Evolutionary conservation across 2,113 vertebrate species (phyloP).

Genomic region (Oryctolagus cuniculus): DNA sequence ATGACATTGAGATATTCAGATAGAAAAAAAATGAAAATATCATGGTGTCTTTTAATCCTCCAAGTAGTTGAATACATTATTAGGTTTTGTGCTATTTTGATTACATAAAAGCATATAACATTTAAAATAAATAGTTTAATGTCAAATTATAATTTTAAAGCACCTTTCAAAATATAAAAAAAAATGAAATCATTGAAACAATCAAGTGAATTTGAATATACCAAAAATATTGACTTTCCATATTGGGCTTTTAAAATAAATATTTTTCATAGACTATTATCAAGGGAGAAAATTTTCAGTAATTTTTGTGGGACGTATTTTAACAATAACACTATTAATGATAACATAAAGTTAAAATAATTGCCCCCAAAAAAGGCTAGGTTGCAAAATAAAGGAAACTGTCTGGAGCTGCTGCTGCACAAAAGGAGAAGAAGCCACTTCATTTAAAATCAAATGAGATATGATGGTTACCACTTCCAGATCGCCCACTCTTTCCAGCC

Average conservation of each 20-base stretch:
- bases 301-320: constrained; percentile 7
- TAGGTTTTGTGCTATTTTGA: not conserved
- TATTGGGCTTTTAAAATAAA: constrained; percentile 28
- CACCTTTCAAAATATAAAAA: not conserved
- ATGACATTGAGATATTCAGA: not conserved
- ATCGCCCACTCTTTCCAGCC: not conserved
- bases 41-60: constrained; percentile 45
- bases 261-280: not conserved
- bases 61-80: constrained; percentile 41
- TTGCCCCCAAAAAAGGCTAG: not conserved
- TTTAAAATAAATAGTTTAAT: constrained; percentile 55
- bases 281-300: not conserved
- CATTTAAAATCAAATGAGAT: constrained; percentile 47
- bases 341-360: constrained; percentile 31
- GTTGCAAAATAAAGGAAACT: not conserved
- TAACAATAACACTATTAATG: constrained; percentile 23
- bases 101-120: constrained; percentile 28
- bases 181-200: constrained; percentile 4
- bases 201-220: constrained; percentile 55
- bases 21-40: constrained; percentile 53
- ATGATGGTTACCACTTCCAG: not conserved
- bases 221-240: constrained; percentile 6
- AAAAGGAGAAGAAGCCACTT: constrained; percentile 36
- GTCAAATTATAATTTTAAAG: constrained; percentile 69
- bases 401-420: not conserved